Base-by-base conservation (phyloP, 2,888 invertebrate genomes). In the Rhagium mordax region DNA sequence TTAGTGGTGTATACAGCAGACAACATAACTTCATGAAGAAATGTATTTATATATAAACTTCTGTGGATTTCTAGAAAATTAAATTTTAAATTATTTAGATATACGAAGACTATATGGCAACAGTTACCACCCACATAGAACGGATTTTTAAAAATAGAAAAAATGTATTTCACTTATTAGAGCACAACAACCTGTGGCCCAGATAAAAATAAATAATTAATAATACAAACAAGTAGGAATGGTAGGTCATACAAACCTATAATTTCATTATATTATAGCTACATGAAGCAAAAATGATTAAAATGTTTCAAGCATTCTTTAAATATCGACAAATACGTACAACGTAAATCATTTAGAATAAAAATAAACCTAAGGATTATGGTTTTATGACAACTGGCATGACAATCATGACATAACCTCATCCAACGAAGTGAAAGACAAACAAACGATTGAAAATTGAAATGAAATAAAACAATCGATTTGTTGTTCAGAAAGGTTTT, bases 61-160 rank as follows among this genome's bases (percentile, higher is more conserved):
- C n/a, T n/a, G n/a, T n/a, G n/a, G n/a, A n/a, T n/a, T n/a, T n/a
- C n/a, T n/a, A n/a, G n/a, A n/a, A n/a, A n/a, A n/a, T n/a, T n/a
- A n/a, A n/a, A n/a, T n/a, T n/a, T n/a, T n/a, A n/a, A n/a, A n/a
- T n/a, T n/a, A n/a, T n/a, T n/a, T n/a, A n/a, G n/a, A n/a, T n/a
- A n/a, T n/a, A n/a, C n/a, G n/a, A n/a, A 33, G 61, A 13, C 20
- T 61, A 15, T 18, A 18, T 18, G 20, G 47, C 61, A 61, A 41
- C 47, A 59, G 15, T 18, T 61, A 8, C 15, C 21, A 57, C 55
- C 57, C 47, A 57, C 67, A 18, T 2, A 29, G 27, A 24, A 29
- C 6, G n/a, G 41, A 27, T 57, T 27, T 67, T 55, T 67, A 67
- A 67, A 67, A 67, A 67, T 67, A 67, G 66, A 66, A 21, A 21